phyloP scores from a whole-genome alignment of 2,113 vertebrate species.

The Amphiprion percula region DNA sequence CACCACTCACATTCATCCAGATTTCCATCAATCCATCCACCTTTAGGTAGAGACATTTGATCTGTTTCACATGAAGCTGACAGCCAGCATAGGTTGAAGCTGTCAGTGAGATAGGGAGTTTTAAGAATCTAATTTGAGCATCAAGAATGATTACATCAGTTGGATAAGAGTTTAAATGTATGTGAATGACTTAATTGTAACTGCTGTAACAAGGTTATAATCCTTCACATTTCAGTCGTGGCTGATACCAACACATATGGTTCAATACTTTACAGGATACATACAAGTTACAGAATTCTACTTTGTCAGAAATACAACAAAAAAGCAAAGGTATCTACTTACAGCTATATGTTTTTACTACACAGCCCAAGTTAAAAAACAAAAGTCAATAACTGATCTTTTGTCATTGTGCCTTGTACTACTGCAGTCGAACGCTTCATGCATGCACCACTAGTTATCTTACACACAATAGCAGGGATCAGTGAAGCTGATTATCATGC shows the following conservation, averaged over 20 bases:
- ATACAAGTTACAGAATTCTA: no score
- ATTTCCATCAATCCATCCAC: constrained; percentile 6
- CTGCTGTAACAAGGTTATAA: not conserved
- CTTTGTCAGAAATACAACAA: not conserved
- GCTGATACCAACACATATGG: not conserved
- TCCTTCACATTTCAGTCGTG: not conserved
- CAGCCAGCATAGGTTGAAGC: not conserved
- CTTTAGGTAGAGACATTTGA: not conserved
- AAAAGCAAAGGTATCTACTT: not conserved
- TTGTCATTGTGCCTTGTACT: not conserved
- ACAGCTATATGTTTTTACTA: not conserved
- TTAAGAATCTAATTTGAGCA: not conserved
- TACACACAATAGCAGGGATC: not conserved
- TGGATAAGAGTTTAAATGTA: no score
- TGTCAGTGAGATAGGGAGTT: not conserved
- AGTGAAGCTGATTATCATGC: not conserved
- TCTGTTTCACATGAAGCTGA: constrained; percentile 7
- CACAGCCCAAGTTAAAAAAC: not conserved
- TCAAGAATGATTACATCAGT: no score
- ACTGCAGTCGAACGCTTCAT: not conserved
- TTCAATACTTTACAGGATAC: no score
- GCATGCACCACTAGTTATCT: not conserved
- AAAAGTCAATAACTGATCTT: not conserved
- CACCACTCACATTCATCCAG: not conserved
- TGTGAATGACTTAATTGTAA: no score